Evolutionary conservation across 1,140 invertebrate species (phyloP), one percentile per base, ranked within the genome.

Genomic region (Copidosoma floridanum): DNA sequence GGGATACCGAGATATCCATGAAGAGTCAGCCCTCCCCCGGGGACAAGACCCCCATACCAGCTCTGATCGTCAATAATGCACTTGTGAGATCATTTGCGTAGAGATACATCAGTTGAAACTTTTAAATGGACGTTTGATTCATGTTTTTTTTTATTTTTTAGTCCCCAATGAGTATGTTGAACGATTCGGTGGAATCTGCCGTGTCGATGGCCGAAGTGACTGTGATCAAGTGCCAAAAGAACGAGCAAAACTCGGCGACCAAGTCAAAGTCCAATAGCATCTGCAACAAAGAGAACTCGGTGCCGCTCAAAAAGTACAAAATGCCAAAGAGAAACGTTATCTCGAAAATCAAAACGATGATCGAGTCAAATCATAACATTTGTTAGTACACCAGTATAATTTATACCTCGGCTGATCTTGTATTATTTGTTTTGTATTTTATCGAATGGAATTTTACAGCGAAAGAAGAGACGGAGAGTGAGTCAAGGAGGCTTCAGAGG

Each of bases 251-350:
- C 43, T 12, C 54, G 3, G 64, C 59, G 16, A 64, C 46, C 10
- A 67, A 65, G 32, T 47, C 35, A 3, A 61, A 54, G 37, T 56
- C 56, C 21, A 65, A 24, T 35, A 52, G 16, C 53, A 55, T 29
- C 48, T 60, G 23, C 54, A 76, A 63, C 44, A 70, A 77, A 26
- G 24, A 68, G 2, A 77, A 80, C 18, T 59, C 68, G 16, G 32
- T 59, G 16, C 66, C 59, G 5, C 68, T 85, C 54, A 89, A 89
- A 62, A 89, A 90, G 70, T 86, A 88, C 69, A 89, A 90, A 79
- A 88, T 89, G 84, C 87, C 88, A 35, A 88, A 89, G 65, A 81
- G 86, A 57, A 87, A 89, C 65, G 88, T 89, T 14, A 83, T 83
- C 21, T 89, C 88, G 40, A 90, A 90, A 71, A 83, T 90, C 35